Evolutionary conservation across 2,888 invertebrate species (phyloP), one percentile per base, ranked within the genome.

Genomic region (Bellardia bayeri): DNA sequence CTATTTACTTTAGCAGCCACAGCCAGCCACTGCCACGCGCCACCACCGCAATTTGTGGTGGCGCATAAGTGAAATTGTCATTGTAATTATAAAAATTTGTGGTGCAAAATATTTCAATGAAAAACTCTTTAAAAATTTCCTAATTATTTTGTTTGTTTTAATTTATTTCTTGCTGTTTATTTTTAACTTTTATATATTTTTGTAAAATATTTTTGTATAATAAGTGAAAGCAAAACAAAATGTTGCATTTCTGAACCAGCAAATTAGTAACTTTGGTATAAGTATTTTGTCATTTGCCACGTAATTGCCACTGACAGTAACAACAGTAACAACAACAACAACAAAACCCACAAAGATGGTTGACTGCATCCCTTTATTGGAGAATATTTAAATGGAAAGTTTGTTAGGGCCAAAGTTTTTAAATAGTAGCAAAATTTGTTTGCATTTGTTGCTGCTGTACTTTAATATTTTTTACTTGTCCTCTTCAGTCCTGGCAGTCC

Each of bases 101-200:
- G 76, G 75, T 68, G 75, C 68, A 80, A n/a, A n/a, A 80, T 63
- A 76, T 78, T 82, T 76, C 58, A 76, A 85, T 85, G 63, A 71
- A 81, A 85, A 71, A 71, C 85, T 76, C 42, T 76, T 76, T 58
- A 66, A 40, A 71, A 76, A 72, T 86, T 86, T 86, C 74, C 74
- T 79, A 86, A 79, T 82, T 51, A 69, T 78, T 82, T 74, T 78
- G 66, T 72, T 86, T 64, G 66, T 82, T 76, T 42, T 51, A 16
- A 68, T n/a, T 56, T 49, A 61, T 54, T 69, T 51, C 33, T 72
- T 81, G 49, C 37, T 58, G 33, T 13, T 33, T 30, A 33, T 30
- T 61, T 30, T 61, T 61, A 2, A 8, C 5, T 61, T 5, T 63
- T 64, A 33, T 8, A 37, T 58, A 23, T 72, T 66, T 40, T 63